These are phyloP conservation scores for Drosophila sp. DNA, from an alignment of 1,140 invertebrate species.

Conservation along the genomic window DNA sequence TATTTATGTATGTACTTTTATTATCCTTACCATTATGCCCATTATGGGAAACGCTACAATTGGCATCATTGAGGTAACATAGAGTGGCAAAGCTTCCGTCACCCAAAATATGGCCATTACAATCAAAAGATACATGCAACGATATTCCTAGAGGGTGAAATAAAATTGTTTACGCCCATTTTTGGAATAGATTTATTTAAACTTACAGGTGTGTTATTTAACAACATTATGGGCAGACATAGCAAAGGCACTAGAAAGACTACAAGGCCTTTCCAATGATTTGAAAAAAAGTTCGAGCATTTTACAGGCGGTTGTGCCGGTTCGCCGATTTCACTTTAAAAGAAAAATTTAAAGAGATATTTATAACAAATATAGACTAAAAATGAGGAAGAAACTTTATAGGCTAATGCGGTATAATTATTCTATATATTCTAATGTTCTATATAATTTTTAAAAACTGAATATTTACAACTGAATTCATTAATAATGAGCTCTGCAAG, in stretches of 20 bases:
- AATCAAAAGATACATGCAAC: slow-evolving; percentile 90
- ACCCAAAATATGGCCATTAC: slow-evolving; percentile 95
- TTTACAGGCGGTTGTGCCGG: slow-evolving; percentile 41
- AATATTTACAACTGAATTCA: too few species aligned
- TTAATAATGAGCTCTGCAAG: too few species aligned
- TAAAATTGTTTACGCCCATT: not conserved
- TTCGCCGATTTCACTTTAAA: slow-evolving; percentile 61
- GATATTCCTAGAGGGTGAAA: slow-evolving; percentile 83
- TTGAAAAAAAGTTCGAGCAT: slow-evolving; percentile 57
- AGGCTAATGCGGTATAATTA: too few species aligned
- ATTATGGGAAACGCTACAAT: slow-evolving; percentile 91
- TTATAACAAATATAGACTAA: not conserved
- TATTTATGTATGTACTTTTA: not conserved
- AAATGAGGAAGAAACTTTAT: not conserved
- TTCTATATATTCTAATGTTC: too few species aligned
- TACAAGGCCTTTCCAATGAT: slow-evolving; percentile 87
- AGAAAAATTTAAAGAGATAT: not conserved
- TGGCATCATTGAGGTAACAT: slow-evolving; percentile 92
- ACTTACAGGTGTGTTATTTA: slow-evolving; percentile 84
- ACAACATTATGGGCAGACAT: slow-evolving; percentile 85
- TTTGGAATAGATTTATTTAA: too few species aligned
- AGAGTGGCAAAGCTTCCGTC: slow-evolving; percentile 90
- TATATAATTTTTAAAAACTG: too few species aligned
- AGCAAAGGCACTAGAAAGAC: slow-evolving; percentile 86
- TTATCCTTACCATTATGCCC: slow-evolving; percentile 85